Percentiles rank a stretch among this genome's conserved stretches.
These are phyloP conservation scores for Drosophila prolongata DNA, from an alignment of 2,888 invertebrate species.

Conservation along the genomic window DNA sequence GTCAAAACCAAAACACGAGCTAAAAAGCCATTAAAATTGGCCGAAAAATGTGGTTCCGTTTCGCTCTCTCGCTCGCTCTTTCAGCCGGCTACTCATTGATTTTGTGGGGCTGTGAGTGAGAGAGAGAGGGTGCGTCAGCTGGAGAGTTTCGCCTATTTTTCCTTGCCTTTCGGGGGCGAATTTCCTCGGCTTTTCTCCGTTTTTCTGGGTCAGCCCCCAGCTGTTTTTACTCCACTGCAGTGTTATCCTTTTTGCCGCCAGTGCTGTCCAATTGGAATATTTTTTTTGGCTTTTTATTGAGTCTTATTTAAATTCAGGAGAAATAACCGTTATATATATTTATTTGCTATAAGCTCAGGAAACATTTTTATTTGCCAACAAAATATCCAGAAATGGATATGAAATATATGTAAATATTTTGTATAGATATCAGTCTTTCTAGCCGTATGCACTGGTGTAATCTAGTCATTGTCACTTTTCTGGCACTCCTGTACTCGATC, in stretches of 20 bases:
- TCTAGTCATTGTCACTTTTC: slow-evolving; percentile 4
- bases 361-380: no score
- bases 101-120: slow-evolving; percentile 14
- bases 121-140: slow-evolving; percentile 22
- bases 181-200: background rate
- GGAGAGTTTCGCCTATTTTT: slow-evolving; percentile 6
- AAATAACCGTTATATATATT: no score
- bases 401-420: no score
- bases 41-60: slow-evolving; percentile 22
- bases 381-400: no score
- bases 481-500: slow-evolving; percentile 6
- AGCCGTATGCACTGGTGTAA: slow-evolving; percentile 3
- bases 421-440: background rate
- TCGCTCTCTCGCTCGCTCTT: slow-evolving; percentile 16
- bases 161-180: background rate
- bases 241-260: slow-evolving; percentile 12
- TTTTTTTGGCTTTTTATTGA: no score
- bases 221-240: slow-evolving; percentile 15
- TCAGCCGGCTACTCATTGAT: slow-evolving; percentile 22
- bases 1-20: background rate
- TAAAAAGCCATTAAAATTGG: slow-evolving; percentile 8
- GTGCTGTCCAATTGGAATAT: background rate
- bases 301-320: no score
- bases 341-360: no score
- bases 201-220: slow-evolving; percentile 48